Percentiles rank a stretch among this genome's conserved stretches.
Evolutionary conservation across 1,140 invertebrate genomes (phyloP).

Genomic region (Lanistes nyassanus): DNA sequence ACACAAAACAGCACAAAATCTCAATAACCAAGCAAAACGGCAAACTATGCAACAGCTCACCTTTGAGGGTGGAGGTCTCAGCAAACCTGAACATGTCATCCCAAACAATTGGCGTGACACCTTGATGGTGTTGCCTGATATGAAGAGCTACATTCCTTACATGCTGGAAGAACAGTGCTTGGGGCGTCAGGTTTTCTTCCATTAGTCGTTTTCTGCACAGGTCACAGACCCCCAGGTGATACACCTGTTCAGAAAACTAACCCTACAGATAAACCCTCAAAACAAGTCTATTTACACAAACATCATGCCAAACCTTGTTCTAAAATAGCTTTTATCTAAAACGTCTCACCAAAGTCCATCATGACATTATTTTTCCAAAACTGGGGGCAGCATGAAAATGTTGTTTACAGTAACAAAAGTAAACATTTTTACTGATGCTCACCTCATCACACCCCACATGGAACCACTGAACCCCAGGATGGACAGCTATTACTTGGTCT

Average conservation of each 20-base stretch:
- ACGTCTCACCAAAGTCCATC: not conserved
- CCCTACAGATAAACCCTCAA: too few relatives aligned
- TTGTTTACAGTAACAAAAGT: not conserved
- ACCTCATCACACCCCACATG: constrained; percentile 76
- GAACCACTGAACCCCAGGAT: constrained; percentile 67
- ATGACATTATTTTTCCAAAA: too few relatives aligned
- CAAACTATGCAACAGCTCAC: not conserved
- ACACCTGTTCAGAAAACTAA: constrained; percentile 41
- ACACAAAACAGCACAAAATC: not conserved
- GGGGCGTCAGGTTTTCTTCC: constrained; percentile 66
- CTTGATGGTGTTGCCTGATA: constrained; percentile 65
- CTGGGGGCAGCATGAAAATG: too few relatives aligned
- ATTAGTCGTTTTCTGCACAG: constrained; percentile 56
- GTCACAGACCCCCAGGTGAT: constrained; percentile 52
- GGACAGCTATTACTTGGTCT: constrained; percentile 78
- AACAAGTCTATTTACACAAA: too few relatives aligned
- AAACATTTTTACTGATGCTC: not conserved
- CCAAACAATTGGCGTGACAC: constrained; percentile 85
- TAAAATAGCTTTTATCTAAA: too few relatives aligned
- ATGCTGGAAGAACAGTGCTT: constrained; percentile 70
- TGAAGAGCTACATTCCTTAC: constrained; percentile 66
- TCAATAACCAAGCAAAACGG: too few relatives aligned
- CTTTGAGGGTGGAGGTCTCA: constrained; percentile 36
- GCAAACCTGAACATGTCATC: constrained; percentile 86
- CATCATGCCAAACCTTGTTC: too few relatives aligned